Conservation (phyloP, 2,888 invertebrate species). For the Plemyria rubiginata region DNA sequence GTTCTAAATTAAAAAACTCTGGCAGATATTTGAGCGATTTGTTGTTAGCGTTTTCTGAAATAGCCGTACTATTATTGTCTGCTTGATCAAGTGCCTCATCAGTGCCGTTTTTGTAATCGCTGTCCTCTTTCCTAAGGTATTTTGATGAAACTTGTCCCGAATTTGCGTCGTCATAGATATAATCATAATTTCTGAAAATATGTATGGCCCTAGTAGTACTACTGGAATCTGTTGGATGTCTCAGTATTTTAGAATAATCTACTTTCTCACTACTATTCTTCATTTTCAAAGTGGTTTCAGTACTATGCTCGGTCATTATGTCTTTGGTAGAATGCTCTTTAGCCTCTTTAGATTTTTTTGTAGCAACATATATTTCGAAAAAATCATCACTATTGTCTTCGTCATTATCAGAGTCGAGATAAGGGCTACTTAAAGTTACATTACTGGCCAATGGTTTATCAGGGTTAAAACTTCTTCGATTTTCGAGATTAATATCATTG, state of each 20-base stretch:
- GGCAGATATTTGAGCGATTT: constrained; percentile 39
- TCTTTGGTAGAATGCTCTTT: constrained; percentile 2
- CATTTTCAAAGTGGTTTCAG: constrained; percentile 7
- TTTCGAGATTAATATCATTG: constrained; percentile 29
- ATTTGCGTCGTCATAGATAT: constrained; percentile 45
- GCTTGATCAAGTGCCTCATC: neutral
- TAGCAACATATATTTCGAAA: constrained; percentile 18
- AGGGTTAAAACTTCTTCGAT: constrained; percentile 1
- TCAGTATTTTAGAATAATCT: constrained; percentile 1
- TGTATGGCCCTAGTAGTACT: constrained; percentile 27
- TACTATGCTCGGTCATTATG: constrained; percentile 9
- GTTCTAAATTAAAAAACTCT: constrained; percentile 65
- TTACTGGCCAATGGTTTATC: constrained; percentile 2
- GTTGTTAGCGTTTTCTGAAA: constrained; percentile 33
- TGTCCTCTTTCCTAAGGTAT: constrained; percentile 3
- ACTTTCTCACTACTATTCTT: constrained; percentile 7
- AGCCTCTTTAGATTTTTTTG: constrained; percentile 5
- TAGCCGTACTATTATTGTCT: neutral
- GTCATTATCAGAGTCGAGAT: constrained; percentile 14
- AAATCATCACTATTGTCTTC: constrained; percentile 19
- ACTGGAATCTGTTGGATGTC: constrained; percentile 1
- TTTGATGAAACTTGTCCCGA: constrained; percentile 1
- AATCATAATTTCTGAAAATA: constrained; percentile 52
- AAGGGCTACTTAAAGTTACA: constrained; percentile 4
- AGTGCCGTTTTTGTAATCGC: constrained; percentile 4